Evolutionary conservation across 2,797 vertebrate genomes (phyloP).

Genomic region (Poecilia wingei): DNA sequence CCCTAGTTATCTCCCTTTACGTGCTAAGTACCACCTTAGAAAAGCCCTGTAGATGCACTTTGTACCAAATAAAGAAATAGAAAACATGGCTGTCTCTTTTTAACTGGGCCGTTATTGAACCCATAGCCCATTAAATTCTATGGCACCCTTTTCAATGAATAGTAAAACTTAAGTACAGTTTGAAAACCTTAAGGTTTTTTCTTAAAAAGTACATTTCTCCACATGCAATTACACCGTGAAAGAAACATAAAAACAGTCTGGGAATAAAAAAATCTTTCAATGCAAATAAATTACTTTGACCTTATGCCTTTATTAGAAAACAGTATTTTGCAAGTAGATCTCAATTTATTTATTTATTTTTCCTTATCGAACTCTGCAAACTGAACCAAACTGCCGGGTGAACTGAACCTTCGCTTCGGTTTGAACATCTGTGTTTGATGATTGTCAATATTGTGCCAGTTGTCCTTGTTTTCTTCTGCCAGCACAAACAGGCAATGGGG

Average conservation of each 20-base stretch:
- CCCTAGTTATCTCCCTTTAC: constrained; percentile 68
- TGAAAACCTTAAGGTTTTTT: background rate
- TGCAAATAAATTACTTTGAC: background rate
- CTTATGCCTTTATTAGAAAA: background rate
- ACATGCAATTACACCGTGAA: background rate
- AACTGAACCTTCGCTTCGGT: constrained; percentile 65
- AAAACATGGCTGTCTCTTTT: constrained; percentile 3
- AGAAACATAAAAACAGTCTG: background rate
- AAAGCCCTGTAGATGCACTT: constrained; percentile 45
- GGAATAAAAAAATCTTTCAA: background rate
- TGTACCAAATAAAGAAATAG: constrained; percentile 54
- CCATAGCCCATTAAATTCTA: background rate
- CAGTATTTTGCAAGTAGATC: background rate
- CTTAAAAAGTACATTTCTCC: background rate
- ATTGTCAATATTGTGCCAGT: constrained; percentile 70
- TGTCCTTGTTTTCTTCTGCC: constrained; percentile 67
- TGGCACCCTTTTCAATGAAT: background rate
- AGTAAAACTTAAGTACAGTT: background rate
- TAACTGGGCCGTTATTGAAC: background rate
- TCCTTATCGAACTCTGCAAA: constrained; percentile 59
- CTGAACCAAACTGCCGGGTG: constrained; percentile 33
- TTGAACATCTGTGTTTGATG: constrained; percentile 83
- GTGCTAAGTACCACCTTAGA: constrained; percentile 59
- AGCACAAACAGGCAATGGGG: constrained; percentile 63
- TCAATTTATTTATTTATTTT: constrained; percentile 14